A percentile compares a stretch with the other conserved stretches of the same genome.
Conservation (phyloP, 2,113 vertebrate species). For the Serinus canaria region DNA sequence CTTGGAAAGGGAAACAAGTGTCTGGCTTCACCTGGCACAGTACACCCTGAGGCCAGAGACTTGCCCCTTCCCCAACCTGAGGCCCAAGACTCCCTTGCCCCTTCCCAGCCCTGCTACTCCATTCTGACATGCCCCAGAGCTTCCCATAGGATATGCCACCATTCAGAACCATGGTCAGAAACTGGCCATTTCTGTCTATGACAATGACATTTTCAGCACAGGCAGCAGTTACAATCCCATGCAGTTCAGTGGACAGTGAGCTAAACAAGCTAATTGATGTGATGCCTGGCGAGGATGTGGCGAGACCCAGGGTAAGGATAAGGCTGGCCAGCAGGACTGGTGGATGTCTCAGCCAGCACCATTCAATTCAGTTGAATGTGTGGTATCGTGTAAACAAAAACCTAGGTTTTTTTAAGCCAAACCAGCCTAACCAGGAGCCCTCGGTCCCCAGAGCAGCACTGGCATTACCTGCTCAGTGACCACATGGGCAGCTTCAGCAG, state of each 20-base stretch:
- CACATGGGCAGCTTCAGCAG: constrained; percentile 88
- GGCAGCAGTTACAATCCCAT: not conserved
- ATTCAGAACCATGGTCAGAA: not conserved
- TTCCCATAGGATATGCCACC: not conserved
- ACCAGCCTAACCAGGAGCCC: not conserved
- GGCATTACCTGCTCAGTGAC: constrained; percentile 90
- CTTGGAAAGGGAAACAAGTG: not conserved
- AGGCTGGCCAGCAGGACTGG: too few relatives aligned
- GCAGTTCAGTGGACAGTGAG: not conserved
- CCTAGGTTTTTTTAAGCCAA: rapidly evolving
- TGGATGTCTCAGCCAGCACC: not conserved
- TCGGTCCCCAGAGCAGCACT: not conserved
- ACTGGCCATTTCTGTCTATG: not conserved
- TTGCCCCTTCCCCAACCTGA: not conserved
- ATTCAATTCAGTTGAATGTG: not conserved
- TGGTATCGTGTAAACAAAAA: not conserved
- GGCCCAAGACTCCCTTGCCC: not conserved
- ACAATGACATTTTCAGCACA: not conserved
- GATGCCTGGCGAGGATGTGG: not conserved
- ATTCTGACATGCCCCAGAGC: not conserved
- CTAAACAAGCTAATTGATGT: not conserved
- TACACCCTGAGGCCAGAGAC: rapidly evolving
- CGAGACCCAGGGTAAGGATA: not conserved
- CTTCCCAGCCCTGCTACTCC: not conserved
- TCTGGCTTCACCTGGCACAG: not conserved